Conservation (phyloP, 92 coral and sea anemone species). For the Heteractis magnifica region DNA sequence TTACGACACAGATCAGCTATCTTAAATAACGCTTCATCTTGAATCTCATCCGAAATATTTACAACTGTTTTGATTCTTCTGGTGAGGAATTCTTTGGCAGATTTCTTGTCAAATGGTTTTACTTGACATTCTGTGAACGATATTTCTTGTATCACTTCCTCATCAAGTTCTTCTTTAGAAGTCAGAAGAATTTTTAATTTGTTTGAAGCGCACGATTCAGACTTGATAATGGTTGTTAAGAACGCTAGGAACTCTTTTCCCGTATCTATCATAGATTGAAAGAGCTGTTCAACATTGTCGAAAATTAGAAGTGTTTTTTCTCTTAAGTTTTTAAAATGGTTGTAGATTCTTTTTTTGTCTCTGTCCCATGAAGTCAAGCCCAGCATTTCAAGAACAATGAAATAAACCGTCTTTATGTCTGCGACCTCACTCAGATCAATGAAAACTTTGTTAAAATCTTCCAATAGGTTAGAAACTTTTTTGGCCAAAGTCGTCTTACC, state of each 20-base stretch:
- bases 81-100: no score
- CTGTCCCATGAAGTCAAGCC: constrained; percentile 6
- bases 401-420: constrained; percentile 20
- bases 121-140: no score
- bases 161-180: no score
- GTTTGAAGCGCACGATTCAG: neutral
- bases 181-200: no score
- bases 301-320: constrained; percentile 32
- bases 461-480: neutral
- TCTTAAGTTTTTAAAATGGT: neutral
- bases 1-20: constrained; percentile 26
- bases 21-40: constrained; percentile 1
- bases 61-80: no score
- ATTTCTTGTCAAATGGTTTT: no score
- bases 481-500: constrained; percentile 72
- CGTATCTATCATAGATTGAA: neutral
- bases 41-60: neutral
- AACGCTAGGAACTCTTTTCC: neutral
- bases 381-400: constrained; percentile 5
- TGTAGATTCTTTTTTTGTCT: constrained; percentile 22
- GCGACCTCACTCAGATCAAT: constrained; percentile 43
- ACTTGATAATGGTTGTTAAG: neutral
- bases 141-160: no score
- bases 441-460: neutral
- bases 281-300: constrained; percentile 53